Evolutionary conservation across 2,113 vertebrate species (phyloP).

Genomic region (Oreotrochilus melanogaster): DNA sequence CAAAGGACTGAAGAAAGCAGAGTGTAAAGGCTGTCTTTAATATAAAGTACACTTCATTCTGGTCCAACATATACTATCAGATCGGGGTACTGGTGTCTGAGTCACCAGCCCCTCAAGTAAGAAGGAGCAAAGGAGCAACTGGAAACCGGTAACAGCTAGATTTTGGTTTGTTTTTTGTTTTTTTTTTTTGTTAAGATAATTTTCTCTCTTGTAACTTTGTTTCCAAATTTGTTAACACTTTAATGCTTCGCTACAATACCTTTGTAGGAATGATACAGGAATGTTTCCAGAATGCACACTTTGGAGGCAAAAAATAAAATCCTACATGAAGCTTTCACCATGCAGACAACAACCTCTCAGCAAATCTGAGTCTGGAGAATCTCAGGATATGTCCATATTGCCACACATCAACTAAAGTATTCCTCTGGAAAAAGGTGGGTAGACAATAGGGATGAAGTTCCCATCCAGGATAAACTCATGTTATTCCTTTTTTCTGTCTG

Average conservation of each 20-base stretch:
- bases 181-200: too few species aligned
- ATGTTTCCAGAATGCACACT: not conserved
- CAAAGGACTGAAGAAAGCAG: not conserved
- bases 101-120: not conserved
- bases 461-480: not conserved
- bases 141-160: not conserved
- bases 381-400: not conserved
- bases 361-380: not conserved
- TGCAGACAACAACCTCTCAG: not conserved
- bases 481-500: not conserved
- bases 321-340: not conserved
- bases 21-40: not conserved
- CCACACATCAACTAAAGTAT: not conserved
- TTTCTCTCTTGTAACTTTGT: not conserved
- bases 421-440: not conserved
- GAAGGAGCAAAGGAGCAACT: not conserved
- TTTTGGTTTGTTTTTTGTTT: too few species aligned
- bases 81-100: not conserved
- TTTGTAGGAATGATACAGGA: not conserved
- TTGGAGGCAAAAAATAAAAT: rapidly evolving
- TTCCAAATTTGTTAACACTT: not conserved
- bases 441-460: not conserved
- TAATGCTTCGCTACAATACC: not conserved
- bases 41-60: not conserved
- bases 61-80: not conserved